Evolutionary conservation across 2,113 vertebrate genomes (phyloP).

Genomic region (Xenopus laevis): DNA sequence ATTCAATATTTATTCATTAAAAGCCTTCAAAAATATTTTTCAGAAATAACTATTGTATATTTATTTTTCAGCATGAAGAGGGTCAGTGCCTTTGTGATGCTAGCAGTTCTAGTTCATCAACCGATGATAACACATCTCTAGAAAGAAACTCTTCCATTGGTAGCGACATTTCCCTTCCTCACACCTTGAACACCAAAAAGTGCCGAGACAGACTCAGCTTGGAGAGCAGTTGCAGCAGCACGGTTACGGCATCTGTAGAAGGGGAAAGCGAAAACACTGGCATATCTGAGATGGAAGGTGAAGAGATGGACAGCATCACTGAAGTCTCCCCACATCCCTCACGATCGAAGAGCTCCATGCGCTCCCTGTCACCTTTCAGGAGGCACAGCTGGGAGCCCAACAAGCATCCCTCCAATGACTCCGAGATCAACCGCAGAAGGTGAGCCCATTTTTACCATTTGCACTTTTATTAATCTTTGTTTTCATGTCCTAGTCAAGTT

Average conservation of each 20-base stretch:
- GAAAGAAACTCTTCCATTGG: slow-evolving; percentile 78
- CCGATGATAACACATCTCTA: slow-evolving; percentile 81
- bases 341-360: slow-evolving; percentile 65
- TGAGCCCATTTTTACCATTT: slow-evolving; percentile 56
- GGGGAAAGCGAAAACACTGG: slow-evolving; percentile 46
- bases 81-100: slow-evolving; percentile 65
- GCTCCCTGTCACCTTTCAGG: slow-evolving; percentile 85
- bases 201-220: slow-evolving; percentile 61
- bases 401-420: slow-evolving; percentile 76
- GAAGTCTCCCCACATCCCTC: slow-evolving; percentile 73
- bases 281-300: slow-evolving; percentile 75
- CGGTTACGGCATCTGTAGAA: slow-evolving; percentile 50
- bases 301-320: slow-evolving; percentile 83
- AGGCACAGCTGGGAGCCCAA: slow-evolving; percentile 95
- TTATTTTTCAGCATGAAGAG: slow-evolving; percentile 59
- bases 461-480: too few relatives aligned
- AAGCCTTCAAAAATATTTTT: too few relatives aligned
- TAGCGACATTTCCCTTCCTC: slow-evolving; percentile 65
- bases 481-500: too few relatives aligned
- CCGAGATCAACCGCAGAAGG: slow-evolving; percentile 91
- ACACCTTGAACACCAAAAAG: slow-evolving; percentile 25
- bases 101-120: slow-evolving; percentile 82
- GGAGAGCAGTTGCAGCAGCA: slow-evolving; percentile 58
- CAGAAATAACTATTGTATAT: neutral
- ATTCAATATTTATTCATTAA: too few relatives aligned